Evolutionary conservation across 2,797 vertebrate genomes (phyloP), one percentile per base, ranked within the genome.

Genomic region (Takifugu rubripes): DNA sequence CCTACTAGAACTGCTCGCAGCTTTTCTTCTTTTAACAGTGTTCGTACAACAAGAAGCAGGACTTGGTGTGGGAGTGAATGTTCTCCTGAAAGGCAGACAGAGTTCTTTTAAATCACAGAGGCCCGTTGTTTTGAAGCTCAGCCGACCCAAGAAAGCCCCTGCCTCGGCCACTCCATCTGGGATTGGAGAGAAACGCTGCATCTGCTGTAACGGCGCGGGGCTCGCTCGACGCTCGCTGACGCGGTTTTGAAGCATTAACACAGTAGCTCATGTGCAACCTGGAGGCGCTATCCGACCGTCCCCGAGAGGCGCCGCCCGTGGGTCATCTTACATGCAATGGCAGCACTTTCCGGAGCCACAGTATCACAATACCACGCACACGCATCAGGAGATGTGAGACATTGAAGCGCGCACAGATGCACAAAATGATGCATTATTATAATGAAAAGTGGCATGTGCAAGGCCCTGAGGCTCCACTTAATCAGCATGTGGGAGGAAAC

Each of bases 381-480:
- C 45, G 62, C 42, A 68, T 49, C 63, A 68, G 55, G 52, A 75
- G 27, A 60, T 15, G 16, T 49, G 68, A 73, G 67, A 49, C 62
- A 51, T 56, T 52, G 17, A 66, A 56, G 57, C 53, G 57, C 74
- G 69, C 54, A 52, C 7, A 6, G 17, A 27, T 67, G 53, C 56
- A 57, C 59, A 75, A 74, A 61, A 59, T 53, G 72, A 72, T 64
- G 59, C 67, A 83, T 66, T 71, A 56, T 75, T 52, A 59, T 78
- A 87, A 88, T 84, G 67, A 85, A 82, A 83, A 64, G 61, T 52
- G 51, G 64, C 74, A 79, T 85, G 75, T 79, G 77, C 64, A 68
- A 68, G 56, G 77, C 63, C 75, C 65, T 5, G 54, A 62, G 74
- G 80, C 61, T 72, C 54, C 62, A 74, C 77, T 72, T 70, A 64